Base-by-base conservation (phyloP, 2,797 vertebrate genomes). In the Dicrostonyx torquatus region DNA sequence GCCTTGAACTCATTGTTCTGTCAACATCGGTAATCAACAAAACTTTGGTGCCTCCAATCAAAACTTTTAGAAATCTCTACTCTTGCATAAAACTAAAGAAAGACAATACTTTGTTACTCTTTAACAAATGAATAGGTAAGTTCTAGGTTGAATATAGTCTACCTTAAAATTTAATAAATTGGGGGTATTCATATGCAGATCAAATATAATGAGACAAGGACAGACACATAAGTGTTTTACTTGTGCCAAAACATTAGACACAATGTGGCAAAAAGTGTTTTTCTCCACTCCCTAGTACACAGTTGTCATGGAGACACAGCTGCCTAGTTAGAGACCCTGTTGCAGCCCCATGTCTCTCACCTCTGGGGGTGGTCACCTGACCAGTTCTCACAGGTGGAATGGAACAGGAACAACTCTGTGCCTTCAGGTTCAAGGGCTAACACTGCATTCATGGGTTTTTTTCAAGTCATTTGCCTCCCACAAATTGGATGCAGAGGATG, bases 1-100 rank as follows among this genome's bases (percentile, higher is more conserved):
- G 93, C 90, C 86, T 45, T 89, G 92, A 95, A 66, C 72, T 89
- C 76, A 24, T 92, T 87, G 53, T 80, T 89, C 80, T 89, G 78
- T 95, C 85, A 58, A 10, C 78, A 93, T 78, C 72, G 75, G 48
- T 50, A 64, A 93, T 79, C 92, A 77, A 79, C 86, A 75, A 77
- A 85, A 82, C 37, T 45, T n/a, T 14, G 11, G 68, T 26, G 60
- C 24, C 37, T 43, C 15, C 43, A 70, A 10, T 64, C 50, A 70
- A 72, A 90, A 91, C 37, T 77, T 70, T 26, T n/a, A 77, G 50
- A 88, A 83, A 68, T 55, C 48, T 95, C 58, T 94, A 17, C 82
- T 82, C 87, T 93, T 31, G 34, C 58, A 31, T 70, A 68, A 79
- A 79, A 50, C 58, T 50, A 86, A 92, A 87, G 72, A 73, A 91